A percentile compares a stretch with the other conserved stretches of the same genome.
These are phyloP conservation scores for Eupeodes latifasciatus DNA, from an alignment of 2,888 invertebrate genomes.

Conservation along the genomic window DNA sequence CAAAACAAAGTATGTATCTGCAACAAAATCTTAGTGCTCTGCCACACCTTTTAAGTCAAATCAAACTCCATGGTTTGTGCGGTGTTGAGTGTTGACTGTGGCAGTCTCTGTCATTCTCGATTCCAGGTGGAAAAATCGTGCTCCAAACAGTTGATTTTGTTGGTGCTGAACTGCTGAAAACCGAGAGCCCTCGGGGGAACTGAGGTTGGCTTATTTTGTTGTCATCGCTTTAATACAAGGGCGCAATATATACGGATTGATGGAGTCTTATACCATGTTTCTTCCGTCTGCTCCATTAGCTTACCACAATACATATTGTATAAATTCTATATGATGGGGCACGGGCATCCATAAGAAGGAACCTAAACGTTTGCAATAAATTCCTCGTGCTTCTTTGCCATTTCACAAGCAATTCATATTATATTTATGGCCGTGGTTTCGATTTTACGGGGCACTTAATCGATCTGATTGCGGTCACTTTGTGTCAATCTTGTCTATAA, in stretches of 20 bases:
- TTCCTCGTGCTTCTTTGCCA: constrained; percentile 59
- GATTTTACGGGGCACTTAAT: constrained; percentile 73
- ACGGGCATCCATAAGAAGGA: constrained; percentile 40
- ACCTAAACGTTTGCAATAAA: constrained; percentile 34
- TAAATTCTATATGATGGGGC: background rate
- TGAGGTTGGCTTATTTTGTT: constrained; percentile 27
- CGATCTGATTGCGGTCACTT: constrained; percentile 76
- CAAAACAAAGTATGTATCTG: constrained; percentile 41
- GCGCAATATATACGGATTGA: constrained; percentile 12
- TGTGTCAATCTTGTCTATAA: constrained; percentile 55
- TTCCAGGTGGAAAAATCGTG: constrained; percentile 72
- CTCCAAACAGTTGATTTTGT: constrained; percentile 25
- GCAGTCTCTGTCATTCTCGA: constrained; percentile 61
- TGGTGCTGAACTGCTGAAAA: too few species aligned
- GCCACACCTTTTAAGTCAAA: constrained; percentile 66
- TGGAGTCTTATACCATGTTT: constrained; percentile 5
- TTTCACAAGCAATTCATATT: constrained; percentile 58
- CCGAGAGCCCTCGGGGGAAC: constrained; percentile 2
- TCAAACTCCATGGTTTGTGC: constrained; percentile 13
- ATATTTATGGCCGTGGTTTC: constrained; percentile 69
- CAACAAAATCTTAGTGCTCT: constrained; percentile 48
- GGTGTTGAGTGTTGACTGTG: constrained; percentile 18
- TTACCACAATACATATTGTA: background rate
- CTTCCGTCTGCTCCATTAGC: background rate
- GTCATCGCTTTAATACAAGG: constrained; percentile 54